Base-by-base conservation (phyloP, 2,888 invertebrate species). In the Stramonita haemastoma region DNA sequence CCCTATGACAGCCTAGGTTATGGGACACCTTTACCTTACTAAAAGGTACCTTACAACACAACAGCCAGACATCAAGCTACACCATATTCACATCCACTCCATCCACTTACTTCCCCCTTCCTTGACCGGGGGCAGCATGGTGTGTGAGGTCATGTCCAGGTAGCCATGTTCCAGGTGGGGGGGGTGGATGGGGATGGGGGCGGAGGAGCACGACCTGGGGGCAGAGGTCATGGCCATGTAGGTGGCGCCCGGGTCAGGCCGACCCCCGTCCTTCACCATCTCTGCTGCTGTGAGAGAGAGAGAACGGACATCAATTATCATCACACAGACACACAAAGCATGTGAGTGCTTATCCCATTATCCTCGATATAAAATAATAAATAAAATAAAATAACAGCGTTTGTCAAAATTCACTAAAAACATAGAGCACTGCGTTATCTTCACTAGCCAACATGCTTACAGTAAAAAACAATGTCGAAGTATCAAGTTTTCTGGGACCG, bases 81-180 rank as follows among this genome's bases (percentile, higher is more conserved):
- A 73, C 70, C 11, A 70, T 22, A 70, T 19, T 32, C 11, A 32
- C 79, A 79, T 2, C 8, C 46, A 46, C 4, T 8, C 46, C 46
- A 8, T 2, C 13, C 1, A 93, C 94, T 93, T 92, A 95, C 94
- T 95, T 90, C 94, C 94, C 17, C 94, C 93, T 73, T 94, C 94
- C 77, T 93, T 94, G 77, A 95, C 94, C 56, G 94, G 94, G 8
- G 94, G 93, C 70, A 95, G 90, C 15, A 83, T 88, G 88, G 87
- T 87, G 85, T 98, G 79, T 97, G 98, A 89, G 77, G 92, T 91
- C 92, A 92, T 93, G 88, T 93, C 93, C 91, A 93, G 91, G 89
- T 93, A 93, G 5, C 92, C 91, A n/a, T 87, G 86, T 32, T 92
- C 92, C 73, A 92, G 22, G 8, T 46, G 29, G 29, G 29, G 1